These are phyloP conservation scores for Myzus persicae DNA, from an alignment of 1,140 invertebrate species.

Conservation along the genomic window DNA sequence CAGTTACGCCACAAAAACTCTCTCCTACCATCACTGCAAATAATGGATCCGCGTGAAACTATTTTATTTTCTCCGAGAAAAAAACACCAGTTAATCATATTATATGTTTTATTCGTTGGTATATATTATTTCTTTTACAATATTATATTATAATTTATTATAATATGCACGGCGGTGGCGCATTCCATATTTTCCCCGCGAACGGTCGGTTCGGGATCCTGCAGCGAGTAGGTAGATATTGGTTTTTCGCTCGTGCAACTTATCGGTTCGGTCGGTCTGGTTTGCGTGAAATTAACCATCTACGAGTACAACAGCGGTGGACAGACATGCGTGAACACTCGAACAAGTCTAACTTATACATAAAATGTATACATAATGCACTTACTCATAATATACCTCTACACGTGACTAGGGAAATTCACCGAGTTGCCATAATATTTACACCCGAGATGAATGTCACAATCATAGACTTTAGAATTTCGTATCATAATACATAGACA, in stretches of 20 bases:
- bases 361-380: not conserved
- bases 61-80: conserved; percentile 51
- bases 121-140: conserved; percentile 1
- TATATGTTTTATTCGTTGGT: conserved; percentile 8
- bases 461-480: not conserved
- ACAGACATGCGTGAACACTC: not conserved
- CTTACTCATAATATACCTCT: not conserved
- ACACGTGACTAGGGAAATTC: not conserved
- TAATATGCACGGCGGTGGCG: not conserved
- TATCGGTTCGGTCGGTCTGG: not conserved
- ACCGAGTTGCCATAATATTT: not conserved
- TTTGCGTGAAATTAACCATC: not conserved
- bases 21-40: conserved; percentile 55
- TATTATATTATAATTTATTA: not conserved
- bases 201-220: not conserved
- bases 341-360: not conserved
- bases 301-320: not conserved
- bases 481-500: not conserved
- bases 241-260: not conserved
- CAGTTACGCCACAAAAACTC: conserved; percentile 53
- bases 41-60: conserved; percentile 57
- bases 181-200: not conserved
- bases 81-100: conserved; percentile 20
- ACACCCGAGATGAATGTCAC: not conserved
- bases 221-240: not conserved